Evolutionary conservation across 30 jellyfish, hydroid and myxozoan species (phyloP).

Genomic region (Morbakka virulenta): DNA sequence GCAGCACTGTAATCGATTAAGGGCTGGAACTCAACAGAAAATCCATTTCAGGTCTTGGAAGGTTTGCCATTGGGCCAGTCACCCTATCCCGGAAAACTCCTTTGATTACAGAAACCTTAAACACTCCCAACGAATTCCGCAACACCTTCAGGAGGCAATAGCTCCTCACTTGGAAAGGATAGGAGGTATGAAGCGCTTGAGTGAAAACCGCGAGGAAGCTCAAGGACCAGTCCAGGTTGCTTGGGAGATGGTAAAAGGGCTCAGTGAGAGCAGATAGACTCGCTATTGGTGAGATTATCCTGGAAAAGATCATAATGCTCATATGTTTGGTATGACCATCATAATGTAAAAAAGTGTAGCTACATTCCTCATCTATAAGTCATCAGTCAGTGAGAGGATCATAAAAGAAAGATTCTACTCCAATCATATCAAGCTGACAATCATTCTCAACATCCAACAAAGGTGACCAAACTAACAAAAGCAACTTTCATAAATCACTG

Average conservation of each 20-base stretch:
- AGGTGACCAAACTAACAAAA: no score
- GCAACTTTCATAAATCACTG: no score
- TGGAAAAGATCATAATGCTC: no score
- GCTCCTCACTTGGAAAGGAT: not conserved
- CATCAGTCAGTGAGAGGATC: not conserved
- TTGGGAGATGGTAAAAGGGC: no score
- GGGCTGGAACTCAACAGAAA: no score
- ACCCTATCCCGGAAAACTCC: not conserved
- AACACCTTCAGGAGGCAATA: not conserved
- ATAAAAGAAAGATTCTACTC: not conserved
- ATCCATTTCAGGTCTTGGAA: no score
- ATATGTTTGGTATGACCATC: no score
- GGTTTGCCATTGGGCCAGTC: not conserved
- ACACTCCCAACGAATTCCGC: not conserved
- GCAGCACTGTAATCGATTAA: no score
- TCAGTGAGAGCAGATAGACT: no score
- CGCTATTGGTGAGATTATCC: no score
- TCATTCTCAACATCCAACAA: no score
- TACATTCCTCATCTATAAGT: not conserved
- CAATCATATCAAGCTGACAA: not conserved
- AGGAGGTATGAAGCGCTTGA: not conserved
- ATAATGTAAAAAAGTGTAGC: not conserved
- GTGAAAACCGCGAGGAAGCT: not conserved
- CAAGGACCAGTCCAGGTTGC: not conserved
- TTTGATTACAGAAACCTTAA: not conserved